Percentiles rank a stretch among this genome's conserved stretches.
Evolutionary conservation across 2,797 vertebrate species (phyloP).

Genomic region (Gymnothorax reevesii): DNA sequence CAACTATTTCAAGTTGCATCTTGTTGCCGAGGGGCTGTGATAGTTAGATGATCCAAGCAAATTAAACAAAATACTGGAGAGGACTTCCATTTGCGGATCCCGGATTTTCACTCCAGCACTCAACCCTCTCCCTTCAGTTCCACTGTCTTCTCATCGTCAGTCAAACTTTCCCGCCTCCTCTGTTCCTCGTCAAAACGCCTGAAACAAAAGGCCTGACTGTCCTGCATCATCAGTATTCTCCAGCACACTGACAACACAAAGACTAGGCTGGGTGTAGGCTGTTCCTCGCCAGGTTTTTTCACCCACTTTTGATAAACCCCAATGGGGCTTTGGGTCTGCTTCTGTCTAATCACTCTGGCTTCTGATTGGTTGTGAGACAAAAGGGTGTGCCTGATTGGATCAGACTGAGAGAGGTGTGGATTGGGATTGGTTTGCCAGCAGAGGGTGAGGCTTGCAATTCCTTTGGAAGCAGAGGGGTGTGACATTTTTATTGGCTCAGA

Average conservation of each 20-base stretch:
- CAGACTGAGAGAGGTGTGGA: no score
- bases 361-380: background rate
- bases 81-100: no score
- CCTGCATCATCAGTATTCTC: background rate
- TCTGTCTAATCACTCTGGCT: background rate
- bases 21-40: no score
- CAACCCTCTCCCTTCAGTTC: constrained; percentile 32
- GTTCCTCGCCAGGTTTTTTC: background rate
- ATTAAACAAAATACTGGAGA: no score
- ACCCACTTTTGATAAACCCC: background rate
- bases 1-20: background rate
- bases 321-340: background rate
- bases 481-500: no score
- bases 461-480: no score
- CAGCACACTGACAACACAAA: background rate
- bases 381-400: no score
- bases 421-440: no score
- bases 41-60: no score
- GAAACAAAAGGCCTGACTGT: background rate
- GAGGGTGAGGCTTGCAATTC: no score
- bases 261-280: background rate
- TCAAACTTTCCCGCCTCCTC: background rate
- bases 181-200: background rate
- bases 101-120: constrained; percentile 1
- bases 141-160: background rate